Percentiles rank a stretch among this genome's conserved stretches.
These are phyloP conservation scores for Cerastoderma edule DNA, from an alignment of 2,888 invertebrate species.

Conservation along the genomic window DNA sequence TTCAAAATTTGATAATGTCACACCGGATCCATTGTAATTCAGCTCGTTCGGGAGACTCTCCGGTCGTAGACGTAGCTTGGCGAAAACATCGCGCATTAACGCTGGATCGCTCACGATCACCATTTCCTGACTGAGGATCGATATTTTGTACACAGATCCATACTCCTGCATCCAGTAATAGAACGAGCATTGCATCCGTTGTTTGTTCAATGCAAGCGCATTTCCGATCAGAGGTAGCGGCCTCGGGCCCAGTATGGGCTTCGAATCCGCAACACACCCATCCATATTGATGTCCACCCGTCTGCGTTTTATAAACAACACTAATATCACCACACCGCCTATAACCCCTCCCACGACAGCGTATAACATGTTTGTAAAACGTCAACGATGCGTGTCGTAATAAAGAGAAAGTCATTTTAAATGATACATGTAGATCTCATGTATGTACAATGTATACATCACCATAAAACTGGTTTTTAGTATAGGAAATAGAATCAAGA, in stretches of 20 bases:
- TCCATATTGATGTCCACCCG: too few species aligned
- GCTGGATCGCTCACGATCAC: background rate
- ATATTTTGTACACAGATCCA: conserved; percentile 1
- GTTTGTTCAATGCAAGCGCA: background rate
- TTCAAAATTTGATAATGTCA: background rate
- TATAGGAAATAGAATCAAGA: too few species aligned
- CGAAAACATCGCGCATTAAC: conserved; percentile 6
- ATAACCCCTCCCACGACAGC: too few species aligned
- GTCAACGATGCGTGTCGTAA: too few species aligned
- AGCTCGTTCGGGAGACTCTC: background rate
- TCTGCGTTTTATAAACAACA: too few species aligned
- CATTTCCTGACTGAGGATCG: background rate
- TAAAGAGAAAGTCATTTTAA: too few species aligned
- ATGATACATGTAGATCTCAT: too few species aligned
- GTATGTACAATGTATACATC: too few species aligned
- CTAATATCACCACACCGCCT: too few species aligned
- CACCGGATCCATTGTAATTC: background rate
- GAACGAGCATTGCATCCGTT: background rate
- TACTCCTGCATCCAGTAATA: conserved; percentile 15
- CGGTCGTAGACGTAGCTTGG: background rate
- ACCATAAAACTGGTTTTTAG: too few species aligned
- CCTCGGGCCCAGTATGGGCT: background rate
- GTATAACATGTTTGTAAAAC: too few species aligned
- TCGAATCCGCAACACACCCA: too few species aligned
- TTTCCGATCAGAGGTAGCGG: background rate